A percentile compares a stretch with the other conserved stretches of the same genome.
Conservation (phyloP, 2,113 vertebrate genomes). For the Esox niger region DNA sequence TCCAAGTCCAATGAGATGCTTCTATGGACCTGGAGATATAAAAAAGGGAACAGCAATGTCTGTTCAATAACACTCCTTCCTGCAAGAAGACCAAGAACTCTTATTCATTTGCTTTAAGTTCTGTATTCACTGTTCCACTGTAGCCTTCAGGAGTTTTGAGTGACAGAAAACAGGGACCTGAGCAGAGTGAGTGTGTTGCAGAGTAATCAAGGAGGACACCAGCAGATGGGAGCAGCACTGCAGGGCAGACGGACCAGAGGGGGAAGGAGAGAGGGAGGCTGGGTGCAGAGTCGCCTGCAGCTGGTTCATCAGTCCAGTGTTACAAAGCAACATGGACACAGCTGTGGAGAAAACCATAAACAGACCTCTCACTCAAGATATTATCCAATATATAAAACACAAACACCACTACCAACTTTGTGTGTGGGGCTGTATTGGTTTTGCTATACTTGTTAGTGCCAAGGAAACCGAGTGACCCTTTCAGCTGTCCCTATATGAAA, state of each 20-base stretch:
- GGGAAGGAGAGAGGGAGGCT: conserved; percentile 28
- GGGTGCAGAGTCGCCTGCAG: conserved; percentile 78
- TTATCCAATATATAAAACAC: conserved; percentile 9
- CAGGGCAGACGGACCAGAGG: conserved; percentile 56
- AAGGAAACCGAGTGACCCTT: too few relatives aligned
- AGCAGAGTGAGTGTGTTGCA: conserved; percentile 75
- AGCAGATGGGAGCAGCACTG: conserved; percentile 84
- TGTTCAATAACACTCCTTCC: too few relatives aligned
- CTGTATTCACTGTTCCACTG: conserved; percentile 14
- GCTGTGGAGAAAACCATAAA: conserved; percentile 56
- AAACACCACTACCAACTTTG: not conserved
- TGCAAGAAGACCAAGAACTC: too few relatives aligned
- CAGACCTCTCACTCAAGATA: conserved; percentile 3
- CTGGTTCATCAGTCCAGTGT: conserved; percentile 78
- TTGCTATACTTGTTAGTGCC: not conserved
- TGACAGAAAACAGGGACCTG: conserved; percentile 76
- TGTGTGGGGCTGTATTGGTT: conserved; percentile 3
- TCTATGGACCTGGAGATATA: not conserved
- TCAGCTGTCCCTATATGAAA: too few relatives aligned
- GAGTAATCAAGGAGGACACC: conserved; percentile 77
- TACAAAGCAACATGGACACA: conserved; percentile 86
- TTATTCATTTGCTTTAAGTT: not conserved
- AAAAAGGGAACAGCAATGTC: not conserved
- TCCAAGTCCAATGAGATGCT: not conserved
- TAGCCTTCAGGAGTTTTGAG: too few relatives aligned